Evolutionary conservation across 2,113 vertebrate genomes (phyloP).

Genomic region (Chauna torquata): DNA sequence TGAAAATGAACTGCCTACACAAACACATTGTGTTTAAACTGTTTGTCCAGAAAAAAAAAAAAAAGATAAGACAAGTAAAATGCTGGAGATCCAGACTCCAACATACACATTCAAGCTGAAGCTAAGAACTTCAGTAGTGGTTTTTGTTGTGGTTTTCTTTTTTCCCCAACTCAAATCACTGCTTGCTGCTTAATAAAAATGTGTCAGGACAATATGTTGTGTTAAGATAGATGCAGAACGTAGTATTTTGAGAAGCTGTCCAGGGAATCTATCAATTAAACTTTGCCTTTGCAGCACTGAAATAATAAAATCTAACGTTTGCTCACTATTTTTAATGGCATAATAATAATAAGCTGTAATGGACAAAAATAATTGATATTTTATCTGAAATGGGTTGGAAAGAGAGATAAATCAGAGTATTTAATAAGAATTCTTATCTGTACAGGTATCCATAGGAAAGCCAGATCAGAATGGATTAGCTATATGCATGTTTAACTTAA

Average conservation of each 20-base stretch:
- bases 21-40: not conserved
- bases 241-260: not conserved
- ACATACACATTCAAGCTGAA: not conserved
- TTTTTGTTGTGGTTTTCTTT: not conserved
- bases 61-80: not conserved
- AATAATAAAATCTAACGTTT: not conserved
- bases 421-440: constrained; percentile 14
- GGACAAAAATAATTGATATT: not conserved
- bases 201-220: not conserved
- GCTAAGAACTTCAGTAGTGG: not conserved
- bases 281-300: not conserved
- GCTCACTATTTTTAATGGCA: not conserved
- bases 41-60: not conserved
- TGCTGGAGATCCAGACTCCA: not conserved
- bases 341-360: not conserved
- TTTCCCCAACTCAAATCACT: not conserved
- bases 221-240: not conserved
- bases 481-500: not conserved
- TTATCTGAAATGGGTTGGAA: not conserved
- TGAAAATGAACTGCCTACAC: not conserved
- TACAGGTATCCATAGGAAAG: not conserved
- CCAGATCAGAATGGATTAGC: not conserved
- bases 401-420: not conserved
- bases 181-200: not conserved
- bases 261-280: not conserved